Evolutionary conservation across 2,113 vertebrate genomes (phyloP).

Genomic region (Tinamus guttatus): DNA sequence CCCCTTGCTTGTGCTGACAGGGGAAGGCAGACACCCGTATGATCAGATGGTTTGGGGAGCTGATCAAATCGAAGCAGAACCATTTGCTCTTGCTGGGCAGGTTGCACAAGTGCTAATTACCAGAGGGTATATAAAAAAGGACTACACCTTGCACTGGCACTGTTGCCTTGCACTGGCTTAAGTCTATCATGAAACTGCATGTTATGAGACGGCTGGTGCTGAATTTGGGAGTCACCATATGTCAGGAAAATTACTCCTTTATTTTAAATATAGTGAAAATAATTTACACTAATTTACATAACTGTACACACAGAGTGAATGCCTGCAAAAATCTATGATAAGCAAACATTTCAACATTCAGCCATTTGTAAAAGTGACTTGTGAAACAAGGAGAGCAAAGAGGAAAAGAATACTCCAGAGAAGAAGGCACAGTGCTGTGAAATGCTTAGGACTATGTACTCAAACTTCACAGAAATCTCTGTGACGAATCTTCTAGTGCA

Average conservation of each 20-base stretch:
- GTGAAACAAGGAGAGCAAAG: not conserved
- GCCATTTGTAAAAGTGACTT: not conserved
- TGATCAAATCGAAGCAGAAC: not conserved
- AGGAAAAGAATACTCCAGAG: not conserved
- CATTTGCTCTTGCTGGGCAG: not conserved
- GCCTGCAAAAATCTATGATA: not conserved
- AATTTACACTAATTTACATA: not conserved
- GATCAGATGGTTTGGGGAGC: not conserved
- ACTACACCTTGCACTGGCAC: not conserved
- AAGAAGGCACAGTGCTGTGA: accelerated
- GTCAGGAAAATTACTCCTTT: not conserved
- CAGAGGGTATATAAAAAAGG: not conserved
- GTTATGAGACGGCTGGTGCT: not conserved
- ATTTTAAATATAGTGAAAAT: not conserved
- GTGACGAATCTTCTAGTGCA: not conserved
- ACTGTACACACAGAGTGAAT: not conserved
- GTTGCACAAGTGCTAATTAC: not conserved
- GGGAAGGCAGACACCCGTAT: not conserved
- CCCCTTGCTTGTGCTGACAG: not conserved
- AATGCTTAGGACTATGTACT: accelerated
- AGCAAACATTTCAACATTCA: not conserved
- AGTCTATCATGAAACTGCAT: not conserved
- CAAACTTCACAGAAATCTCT: not conserved
- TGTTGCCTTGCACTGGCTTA: not conserved
- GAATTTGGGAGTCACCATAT: not conserved